Percentiles rank a stretch among this genome's conserved stretches.
Evolutionary conservation across 2,888 invertebrate genomes (phyloP).

Genomic region (Thereva nobilitata): DNA sequence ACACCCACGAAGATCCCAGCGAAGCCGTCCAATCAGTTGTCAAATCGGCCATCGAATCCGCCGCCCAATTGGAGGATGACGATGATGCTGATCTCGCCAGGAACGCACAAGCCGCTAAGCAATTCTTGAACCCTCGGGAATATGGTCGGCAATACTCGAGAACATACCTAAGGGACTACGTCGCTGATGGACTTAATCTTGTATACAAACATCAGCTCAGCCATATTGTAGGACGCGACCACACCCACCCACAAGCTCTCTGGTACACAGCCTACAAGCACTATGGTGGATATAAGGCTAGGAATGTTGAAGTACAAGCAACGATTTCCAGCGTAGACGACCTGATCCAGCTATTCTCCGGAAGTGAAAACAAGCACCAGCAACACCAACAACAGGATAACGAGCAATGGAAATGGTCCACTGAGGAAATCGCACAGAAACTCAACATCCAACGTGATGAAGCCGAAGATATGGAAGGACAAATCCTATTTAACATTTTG

Average conservation of each 20-base stretch:
- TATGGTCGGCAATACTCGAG: conserved; percentile 63
- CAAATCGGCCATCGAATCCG: conserved; percentile 64
- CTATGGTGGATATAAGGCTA: conserved; percentile 54
- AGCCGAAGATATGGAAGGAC: conserved; percentile 64
- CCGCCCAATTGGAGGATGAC: conserved; percentile 53
- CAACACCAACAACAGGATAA: too few species aligned
- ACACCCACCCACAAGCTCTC: conserved; percentile 60
- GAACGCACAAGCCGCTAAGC: conserved; percentile 60
- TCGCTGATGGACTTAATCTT: conserved; percentile 57
- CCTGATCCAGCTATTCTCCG: conserved; percentile 46
- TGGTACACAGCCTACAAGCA: conserved; percentile 48
- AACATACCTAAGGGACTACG: conserved; percentile 56
- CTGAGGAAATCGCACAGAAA: conserved; percentile 51
- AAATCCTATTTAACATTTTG: conserved; percentile 58
- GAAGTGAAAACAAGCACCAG: too few species aligned
- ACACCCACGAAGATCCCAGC: conserved; percentile 67
- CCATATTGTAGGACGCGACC: conserved; percentile 64
- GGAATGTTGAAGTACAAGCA: conserved; percentile 45
- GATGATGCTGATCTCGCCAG: conserved; percentile 57
- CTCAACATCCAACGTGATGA: conserved; percentile 63
- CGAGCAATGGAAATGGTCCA: conserved; percentile 10
- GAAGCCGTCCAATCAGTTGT: conserved; percentile 69
- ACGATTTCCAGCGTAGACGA: conserved; percentile 59
- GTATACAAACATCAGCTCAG: conserved; percentile 57
- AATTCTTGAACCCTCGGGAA: conserved; percentile 57